A percentile compares a stretch with the other conserved stretches of the same genome.
Conservation (phyloP, 1,140 invertebrate genomes). For the Zaprionus taronus region DNA sequence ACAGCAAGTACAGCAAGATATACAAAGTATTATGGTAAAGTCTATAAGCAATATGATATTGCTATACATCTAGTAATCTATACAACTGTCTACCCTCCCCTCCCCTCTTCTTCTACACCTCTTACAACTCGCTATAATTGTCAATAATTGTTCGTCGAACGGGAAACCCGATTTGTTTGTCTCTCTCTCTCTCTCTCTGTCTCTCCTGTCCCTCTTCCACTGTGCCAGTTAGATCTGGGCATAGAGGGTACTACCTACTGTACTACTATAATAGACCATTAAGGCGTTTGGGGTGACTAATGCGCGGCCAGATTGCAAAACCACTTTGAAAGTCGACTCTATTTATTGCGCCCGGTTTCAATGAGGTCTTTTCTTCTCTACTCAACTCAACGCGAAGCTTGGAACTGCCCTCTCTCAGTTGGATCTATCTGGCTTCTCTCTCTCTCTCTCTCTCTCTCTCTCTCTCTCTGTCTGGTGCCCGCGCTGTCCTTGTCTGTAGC, state of each 20-base stretch:
- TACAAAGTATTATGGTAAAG: background rate
- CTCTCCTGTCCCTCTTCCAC: background rate
- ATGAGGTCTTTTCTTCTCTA: slow-evolving; percentile 6
- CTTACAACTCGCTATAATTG: background rate
- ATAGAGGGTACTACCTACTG: background rate
- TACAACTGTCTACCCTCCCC: background rate
- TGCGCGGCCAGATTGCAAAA: background rate
- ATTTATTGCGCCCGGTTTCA: slow-evolving; percentile 4
- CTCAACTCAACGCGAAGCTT: background rate
- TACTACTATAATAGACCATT: background rate
- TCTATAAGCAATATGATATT: background rate
- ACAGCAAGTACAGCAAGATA: background rate
- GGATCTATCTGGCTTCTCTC: background rate
- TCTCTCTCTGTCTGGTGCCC: background rate
- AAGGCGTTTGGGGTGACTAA: slow-evolving; percentile 6
- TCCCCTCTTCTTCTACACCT: background rate
- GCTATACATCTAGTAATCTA: background rate
- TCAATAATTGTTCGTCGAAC: background rate
- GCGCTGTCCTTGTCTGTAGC: background rate
- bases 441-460: background rate
- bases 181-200: background rate
- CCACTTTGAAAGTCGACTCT: slow-evolving; percentile 15
- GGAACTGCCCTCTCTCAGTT: background rate
- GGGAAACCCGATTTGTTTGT: background rate
- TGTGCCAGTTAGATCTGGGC: background rate